Evolutionary conservation across 2,113 vertebrate species (phyloP).

Genomic region (Daphoenositta chrysoptera): DNA sequence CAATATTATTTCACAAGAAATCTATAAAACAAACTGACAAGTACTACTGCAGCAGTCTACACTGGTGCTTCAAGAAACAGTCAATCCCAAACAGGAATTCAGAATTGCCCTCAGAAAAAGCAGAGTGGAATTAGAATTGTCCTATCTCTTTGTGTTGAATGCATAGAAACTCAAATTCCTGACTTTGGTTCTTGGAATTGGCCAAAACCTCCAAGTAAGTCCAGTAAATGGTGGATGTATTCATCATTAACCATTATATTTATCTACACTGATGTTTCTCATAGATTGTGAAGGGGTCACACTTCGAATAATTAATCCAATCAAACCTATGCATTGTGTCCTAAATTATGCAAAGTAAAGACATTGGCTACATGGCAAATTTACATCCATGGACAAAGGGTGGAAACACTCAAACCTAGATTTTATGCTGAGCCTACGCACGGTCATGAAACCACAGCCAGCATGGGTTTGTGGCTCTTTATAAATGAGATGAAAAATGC

Average conservation of each 20-base stretch:
- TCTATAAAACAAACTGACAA: constrained; percentile 52
- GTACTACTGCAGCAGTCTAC: neutral
- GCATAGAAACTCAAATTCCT: neutral
- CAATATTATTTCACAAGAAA: constrained; percentile 53
- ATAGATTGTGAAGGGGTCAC: neutral
- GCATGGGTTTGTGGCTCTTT: neutral
- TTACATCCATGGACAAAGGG: neutral
- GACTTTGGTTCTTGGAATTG: neutral
- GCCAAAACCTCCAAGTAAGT: neutral
- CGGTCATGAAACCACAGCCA: neutral
- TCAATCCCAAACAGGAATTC: neutral
- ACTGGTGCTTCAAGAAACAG: neutral
- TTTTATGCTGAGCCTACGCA: neutral
- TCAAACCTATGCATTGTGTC: neutral
- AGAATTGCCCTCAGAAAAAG: neutral
- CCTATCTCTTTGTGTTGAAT: neutral
- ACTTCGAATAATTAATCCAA: neutral
- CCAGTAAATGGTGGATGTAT: neutral
- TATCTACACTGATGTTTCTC: neutral
- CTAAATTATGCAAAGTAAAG: neutral
- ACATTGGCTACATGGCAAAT: neutral
- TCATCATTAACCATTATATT: neutral
- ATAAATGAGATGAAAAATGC: neutral
- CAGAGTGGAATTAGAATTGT: neutral
- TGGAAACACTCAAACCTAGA: neutral